These are phyloP conservation scores for Boleophthalmus pectinirostris DNA, from an alignment of 2,113 vertebrate species.

Conservation along the genomic window DNA sequence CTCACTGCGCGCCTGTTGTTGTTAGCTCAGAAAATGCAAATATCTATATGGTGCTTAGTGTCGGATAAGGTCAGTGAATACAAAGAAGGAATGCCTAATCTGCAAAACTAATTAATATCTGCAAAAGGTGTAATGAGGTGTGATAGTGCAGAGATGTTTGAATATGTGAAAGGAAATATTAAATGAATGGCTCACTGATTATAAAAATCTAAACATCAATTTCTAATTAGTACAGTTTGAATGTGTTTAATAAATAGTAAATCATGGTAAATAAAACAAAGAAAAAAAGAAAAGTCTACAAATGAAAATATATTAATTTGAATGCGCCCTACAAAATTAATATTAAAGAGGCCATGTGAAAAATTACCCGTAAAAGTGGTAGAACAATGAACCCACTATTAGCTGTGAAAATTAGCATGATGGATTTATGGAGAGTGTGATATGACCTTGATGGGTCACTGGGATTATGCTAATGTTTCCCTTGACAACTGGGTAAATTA, in stretches of 20 bases:
- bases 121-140: neutral
- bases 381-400: neutral
- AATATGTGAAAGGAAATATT: no score
- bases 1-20: slow-evolving; percentile 7
- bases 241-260: neutral
- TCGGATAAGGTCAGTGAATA: neutral
- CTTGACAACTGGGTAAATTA: neutral
- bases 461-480: slow-evolving; percentile 3
- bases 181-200: neutral
- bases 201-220: neutral
- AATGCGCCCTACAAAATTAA: neutral
- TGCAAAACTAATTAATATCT: neutral
- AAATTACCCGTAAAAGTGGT: neutral
- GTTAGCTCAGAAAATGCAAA: neutral
- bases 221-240: neutral
- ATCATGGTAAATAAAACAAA: neutral
- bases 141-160: neutral
- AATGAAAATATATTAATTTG: neutral
- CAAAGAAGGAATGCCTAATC: neutral
- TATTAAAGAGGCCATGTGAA: neutral
- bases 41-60: neutral
- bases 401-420: slow-evolving; percentile 3
- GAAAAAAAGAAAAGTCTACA: neutral
- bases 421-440: slow-evolving; percentile 1
- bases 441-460: slow-evolving; percentile 4